phyloP scores from a whole-genome alignment of 1,140 invertebrate genomes.

The Saccostrea cuccullata region DNA sequence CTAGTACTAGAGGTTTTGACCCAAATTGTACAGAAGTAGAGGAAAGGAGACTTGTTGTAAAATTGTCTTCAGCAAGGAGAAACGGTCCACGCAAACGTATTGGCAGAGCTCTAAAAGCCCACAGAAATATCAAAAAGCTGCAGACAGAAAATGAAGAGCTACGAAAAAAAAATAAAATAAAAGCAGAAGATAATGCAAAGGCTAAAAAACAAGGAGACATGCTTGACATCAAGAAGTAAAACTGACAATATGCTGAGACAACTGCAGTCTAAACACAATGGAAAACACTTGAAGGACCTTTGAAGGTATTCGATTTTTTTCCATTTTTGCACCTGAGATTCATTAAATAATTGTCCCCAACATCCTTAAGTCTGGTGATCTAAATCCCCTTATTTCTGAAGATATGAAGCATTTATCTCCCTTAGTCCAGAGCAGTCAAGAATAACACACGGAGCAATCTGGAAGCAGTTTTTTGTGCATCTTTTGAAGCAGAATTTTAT shows the following conservation, averaged over 20 bases:
- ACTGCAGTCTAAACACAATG: background rate
- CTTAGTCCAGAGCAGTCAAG: too few relatives aligned
- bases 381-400: too few relatives aligned
- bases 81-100: background rate
- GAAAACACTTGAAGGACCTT: background rate
- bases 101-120: background rate
- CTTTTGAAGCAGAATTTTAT: too few relatives aligned
- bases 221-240: background rate
- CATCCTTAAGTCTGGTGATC: too few relatives aligned
- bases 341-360: too few relatives aligned
- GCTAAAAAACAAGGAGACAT: background rate
- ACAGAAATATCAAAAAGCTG: background rate
- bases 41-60: background rate
- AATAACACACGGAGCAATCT: too few relatives aligned
- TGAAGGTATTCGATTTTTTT: too few relatives aligned
- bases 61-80: background rate
- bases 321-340: too few relatives aligned
- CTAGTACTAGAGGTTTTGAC: background rate
- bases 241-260: background rate
- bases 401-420: too few relatives aligned
- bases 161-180: slow-evolving; percentile 11
- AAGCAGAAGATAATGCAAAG: background rate
- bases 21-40: background rate
- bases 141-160: background rate
- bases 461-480: too few relatives aligned